phyloP scores from a whole-genome alignment of 2,888 invertebrate genomes.

The Timema podura region DNA sequence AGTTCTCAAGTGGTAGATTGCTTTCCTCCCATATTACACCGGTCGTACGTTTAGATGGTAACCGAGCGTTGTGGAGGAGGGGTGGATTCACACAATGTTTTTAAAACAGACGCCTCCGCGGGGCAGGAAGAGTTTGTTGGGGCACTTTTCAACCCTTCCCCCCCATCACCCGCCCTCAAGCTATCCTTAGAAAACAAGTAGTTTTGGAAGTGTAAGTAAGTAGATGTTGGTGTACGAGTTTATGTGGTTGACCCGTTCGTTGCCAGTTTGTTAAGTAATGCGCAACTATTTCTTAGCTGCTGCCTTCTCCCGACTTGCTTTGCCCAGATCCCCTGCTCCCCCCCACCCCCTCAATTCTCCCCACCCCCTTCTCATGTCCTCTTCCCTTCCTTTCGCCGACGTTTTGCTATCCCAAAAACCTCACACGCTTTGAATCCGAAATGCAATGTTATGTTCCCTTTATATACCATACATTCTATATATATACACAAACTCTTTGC shows the following conservation, averaged over 20 bases:
- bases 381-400: background rate
- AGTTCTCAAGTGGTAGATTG: too few species aligned
- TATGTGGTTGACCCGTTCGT: slow-evolving; percentile 15
- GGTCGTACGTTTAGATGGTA: too few species aligned
- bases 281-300: slow-evolving; percentile 1
- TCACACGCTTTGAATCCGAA: slow-evolving; percentile 15
- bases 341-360: background rate
- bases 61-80: too few species aligned
- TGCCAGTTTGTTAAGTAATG: slow-evolving; percentile 15
- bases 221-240: slow-evolving; percentile 17
- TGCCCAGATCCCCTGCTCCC: background rate
- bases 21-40: too few species aligned
- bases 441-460: slow-evolving; percentile 17
- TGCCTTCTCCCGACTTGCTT: too few species aligned
- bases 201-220: slow-evolving; percentile 17
- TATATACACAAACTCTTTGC: background rate
- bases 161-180: background rate
- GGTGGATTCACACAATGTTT: too few species aligned
- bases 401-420: background rate
- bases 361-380: background rate
- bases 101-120: too few species aligned
- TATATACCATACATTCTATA: slow-evolving; percentile 9
- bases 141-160: slow-evolving; percentile 10
- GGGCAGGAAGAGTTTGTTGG: background rate
- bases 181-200: background rate